Percentiles rank a stretch among this genome's conserved stretches.
These are phyloP conservation scores for Cydia pomonella DNA, from an alignment of 1,140 invertebrate genomes.

Conservation along the genomic window DNA sequence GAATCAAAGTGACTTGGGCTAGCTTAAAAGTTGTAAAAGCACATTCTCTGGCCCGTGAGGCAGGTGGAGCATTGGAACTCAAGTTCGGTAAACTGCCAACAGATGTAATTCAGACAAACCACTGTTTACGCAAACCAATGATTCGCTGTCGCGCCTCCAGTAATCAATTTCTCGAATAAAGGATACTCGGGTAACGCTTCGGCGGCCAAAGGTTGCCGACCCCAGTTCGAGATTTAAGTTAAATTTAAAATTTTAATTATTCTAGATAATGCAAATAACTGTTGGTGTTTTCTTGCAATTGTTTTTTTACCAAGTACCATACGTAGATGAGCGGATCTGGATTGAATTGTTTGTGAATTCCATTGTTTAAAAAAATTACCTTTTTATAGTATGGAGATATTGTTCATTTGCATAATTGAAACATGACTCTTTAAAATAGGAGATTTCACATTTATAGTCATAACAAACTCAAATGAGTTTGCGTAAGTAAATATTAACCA, in stretches of 20 bases:
- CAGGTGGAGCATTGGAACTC: neutral
- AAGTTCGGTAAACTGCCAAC: slow-evolving; percentile 18
- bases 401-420: neutral
- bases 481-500: too few species aligned
- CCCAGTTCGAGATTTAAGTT: slow-evolving; percentile 37
- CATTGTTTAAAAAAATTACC: neutral
- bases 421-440: neutral
- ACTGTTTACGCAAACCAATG: slow-evolving; percentile 23
- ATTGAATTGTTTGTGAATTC: slow-evolving; percentile 14
- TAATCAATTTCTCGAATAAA: slow-evolving; percentile 38
- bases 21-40: too few species aligned
- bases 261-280: slow-evolving; percentile 25
- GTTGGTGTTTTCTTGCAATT: slow-evolving; percentile 20
- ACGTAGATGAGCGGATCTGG: neutral
- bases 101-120: slow-evolving; percentile 15
- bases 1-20: too few species aligned
- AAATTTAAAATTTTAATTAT: slow-evolving; percentile 25
- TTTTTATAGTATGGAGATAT: neutral
- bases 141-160: slow-evolving; percentile 17
- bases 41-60: neutral
- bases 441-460: neutral
- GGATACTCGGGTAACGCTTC: slow-evolving; percentile 47
- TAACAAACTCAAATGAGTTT: too few species aligned
- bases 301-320: neutral
- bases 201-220: slow-evolving; percentile 46